Percentiles rank a stretch among this genome's conserved stretches.
phyloP scores from a whole-genome alignment of 2,888 invertebrate genomes.

The Odontocolon sp. region DNA sequence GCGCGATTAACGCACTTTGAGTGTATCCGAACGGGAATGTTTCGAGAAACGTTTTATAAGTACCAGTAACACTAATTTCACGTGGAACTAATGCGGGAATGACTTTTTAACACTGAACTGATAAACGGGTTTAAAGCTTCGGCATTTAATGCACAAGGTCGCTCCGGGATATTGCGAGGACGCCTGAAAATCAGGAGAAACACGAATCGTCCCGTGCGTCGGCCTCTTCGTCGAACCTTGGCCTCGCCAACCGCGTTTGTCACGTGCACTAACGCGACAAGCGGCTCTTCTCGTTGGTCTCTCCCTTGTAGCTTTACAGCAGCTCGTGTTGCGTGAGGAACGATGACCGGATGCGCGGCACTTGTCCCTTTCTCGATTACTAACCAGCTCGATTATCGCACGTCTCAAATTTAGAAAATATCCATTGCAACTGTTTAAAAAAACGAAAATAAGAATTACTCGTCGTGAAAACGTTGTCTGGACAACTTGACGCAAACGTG shows the following conservation, averaged over 20 bases:
- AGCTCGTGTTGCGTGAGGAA: constrained; percentile 6
- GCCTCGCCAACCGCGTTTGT: constrained; percentile 60
- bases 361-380: neutral
- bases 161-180: constrained; percentile 8
- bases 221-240: constrained; percentile 59
- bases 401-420: neutral
- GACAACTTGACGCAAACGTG: neutral
- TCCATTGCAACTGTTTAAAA: neutral
- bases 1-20: no score
- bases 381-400: neutral
- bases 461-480: constrained; percentile 6
- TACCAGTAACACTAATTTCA: no score
- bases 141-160: constrained; percentile 25
- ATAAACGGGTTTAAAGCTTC: neutral
- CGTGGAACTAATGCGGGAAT: no score
- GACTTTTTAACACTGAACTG: neutral
- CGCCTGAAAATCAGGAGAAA: no score
- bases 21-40: no score
- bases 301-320: constrained; percentile 5
- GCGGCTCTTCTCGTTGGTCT: no score
- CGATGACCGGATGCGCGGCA: constrained; percentile 1
- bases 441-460: neutral
- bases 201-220: constrained; percentile 36
- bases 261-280: constrained; percentile 56
- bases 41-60: no score